Conservation (phyloP, 1,140 invertebrate genomes). For the Brachionus asplanchnoidis region DNA sequence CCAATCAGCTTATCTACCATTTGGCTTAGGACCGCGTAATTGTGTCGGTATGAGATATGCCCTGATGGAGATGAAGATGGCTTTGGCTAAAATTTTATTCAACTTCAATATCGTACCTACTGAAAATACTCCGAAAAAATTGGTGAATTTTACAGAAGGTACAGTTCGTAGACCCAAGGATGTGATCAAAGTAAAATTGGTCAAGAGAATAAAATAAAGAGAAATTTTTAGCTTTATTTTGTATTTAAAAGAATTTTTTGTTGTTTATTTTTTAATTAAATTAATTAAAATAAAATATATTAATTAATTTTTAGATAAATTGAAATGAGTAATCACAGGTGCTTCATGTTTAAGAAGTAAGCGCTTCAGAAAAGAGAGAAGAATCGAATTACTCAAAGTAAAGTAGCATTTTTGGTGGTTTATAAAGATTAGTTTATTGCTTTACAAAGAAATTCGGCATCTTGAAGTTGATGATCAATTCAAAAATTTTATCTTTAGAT, state of each 20-base stretch:
- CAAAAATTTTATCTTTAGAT: too few relatives aligned
- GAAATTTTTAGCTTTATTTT: neutral
- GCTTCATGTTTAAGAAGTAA: too few relatives aligned
- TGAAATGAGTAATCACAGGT: too few relatives aligned
- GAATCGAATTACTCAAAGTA: too few relatives aligned
- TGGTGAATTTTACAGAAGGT: neutral
- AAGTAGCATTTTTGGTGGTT: too few relatives aligned
- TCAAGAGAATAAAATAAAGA: neutral
- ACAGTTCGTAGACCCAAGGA: conserved; percentile 9
- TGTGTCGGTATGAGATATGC: conserved; percentile 64
- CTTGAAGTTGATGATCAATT: too few relatives aligned
- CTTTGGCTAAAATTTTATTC: conserved; percentile 53
- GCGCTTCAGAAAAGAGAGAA: too few relatives aligned
- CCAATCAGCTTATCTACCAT: conserved; percentile 56
- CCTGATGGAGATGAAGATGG: conserved; percentile 65
- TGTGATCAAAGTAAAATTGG: neutral
- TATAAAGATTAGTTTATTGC: too few relatives aligned
- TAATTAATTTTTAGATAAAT: too few relatives aligned
- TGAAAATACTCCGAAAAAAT: neutral
- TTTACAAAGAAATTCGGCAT: too few relatives aligned
- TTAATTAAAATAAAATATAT: too few relatives aligned
- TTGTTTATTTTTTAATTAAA: neutral
- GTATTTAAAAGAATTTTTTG: neutral
- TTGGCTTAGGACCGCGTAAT: conserved; percentile 60
- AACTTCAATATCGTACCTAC: conserved; percentile 46